Base-by-base conservation (phyloP, 2,888 invertebrate genomes). In the Harmothoe impar region DNA sequence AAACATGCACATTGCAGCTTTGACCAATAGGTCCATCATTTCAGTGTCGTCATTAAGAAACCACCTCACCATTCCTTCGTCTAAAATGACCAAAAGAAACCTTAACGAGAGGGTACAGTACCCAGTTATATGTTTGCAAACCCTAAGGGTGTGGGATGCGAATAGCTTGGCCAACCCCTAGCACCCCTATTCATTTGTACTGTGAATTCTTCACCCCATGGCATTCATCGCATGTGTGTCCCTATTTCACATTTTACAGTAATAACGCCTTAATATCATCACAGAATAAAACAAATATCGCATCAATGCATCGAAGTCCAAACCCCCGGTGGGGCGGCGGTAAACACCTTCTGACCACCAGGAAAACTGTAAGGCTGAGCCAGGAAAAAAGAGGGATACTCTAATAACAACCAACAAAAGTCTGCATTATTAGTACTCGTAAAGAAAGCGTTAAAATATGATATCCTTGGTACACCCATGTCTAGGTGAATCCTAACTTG, bases 301-400 rank as follows among this genome's bases (percentile, higher is more conserved):
- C 31, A 86, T 86, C 86, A 86, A 86, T 86, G 56, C 86, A 86
- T 51, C 86, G 3, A 52, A 86, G 86, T 86, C 86, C 86, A 86
- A 56, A 54, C 56, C 86, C 86, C 86, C 84, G 43, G 84, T n/a
- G n/a, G 43, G 23, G 51, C 84, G 29, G 54, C 54, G 29, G 29
- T 10, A 20, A 86, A 25, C 54, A 29, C 52, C 86, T 12, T n/a
- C 54, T 56, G 29, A 86, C 52, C 86, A 86, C n/a, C 17, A 25
- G 86, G 86, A 86, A 86, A 54, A 86, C 86, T 54, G 25, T 29
- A 29, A 56, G 54, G 56, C 17, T 52, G 81, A 81, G 43, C 25
- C 25, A 77, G 25, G 25, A 31, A 17, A 77, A 31, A 77, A 10
- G 31, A 68, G 20, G 25, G 3, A 77, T 31, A 77, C 31, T 31